Evolutionary conservation across 2,113 vertebrate genomes (phyloP).

Genomic region (Morone saxatilis): DNA sequence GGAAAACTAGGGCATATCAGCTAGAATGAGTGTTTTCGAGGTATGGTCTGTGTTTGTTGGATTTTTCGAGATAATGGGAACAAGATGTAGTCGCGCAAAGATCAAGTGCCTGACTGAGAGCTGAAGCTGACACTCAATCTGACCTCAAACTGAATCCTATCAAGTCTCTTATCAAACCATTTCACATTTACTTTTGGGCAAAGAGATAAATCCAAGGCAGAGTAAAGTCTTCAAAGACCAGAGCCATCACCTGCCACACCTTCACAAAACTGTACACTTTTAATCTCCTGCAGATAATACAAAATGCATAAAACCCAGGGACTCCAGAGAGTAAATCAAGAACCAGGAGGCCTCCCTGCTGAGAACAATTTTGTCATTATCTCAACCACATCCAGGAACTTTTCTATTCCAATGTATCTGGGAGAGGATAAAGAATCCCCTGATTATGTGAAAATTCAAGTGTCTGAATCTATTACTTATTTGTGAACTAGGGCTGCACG

Average conservation of each 20-base stretch:
- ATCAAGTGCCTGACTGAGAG: constrained; percentile 11
- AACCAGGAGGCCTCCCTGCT: not conserved
- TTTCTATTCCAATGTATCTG: constrained; percentile 13
- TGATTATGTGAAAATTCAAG: constrained; percentile 24
- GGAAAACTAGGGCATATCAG: constrained; percentile 59
- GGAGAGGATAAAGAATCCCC: not conserved
- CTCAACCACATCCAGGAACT: not conserved
- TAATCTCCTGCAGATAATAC: constrained; percentile 15
- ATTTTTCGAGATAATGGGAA: constrained; percentile 56
- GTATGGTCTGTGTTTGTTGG: constrained; percentile 23
- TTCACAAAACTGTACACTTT: constrained; percentile 21
- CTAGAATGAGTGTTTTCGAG: constrained; percentile 37
- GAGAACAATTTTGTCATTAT: constrained; percentile 16
- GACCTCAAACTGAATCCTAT: constrained; percentile 13
- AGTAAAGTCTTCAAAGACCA: not conserved
- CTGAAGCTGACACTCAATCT: not conserved
- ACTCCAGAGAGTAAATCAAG: constrained; percentile 13
- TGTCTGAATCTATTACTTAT: constrained; percentile 6
- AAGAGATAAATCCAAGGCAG: not conserved
- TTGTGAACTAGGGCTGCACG: not conserved
- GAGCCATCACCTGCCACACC: not conserved
- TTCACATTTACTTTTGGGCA: not conserved
- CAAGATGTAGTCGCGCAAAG: constrained; percentile 8
- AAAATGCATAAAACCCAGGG: constrained; percentile 11
- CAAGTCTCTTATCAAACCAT: not conserved